Evolutionary conservation across 2,797 vertebrate species (phyloP).

Genomic region (Eupleurogrammus muticus): DNA sequence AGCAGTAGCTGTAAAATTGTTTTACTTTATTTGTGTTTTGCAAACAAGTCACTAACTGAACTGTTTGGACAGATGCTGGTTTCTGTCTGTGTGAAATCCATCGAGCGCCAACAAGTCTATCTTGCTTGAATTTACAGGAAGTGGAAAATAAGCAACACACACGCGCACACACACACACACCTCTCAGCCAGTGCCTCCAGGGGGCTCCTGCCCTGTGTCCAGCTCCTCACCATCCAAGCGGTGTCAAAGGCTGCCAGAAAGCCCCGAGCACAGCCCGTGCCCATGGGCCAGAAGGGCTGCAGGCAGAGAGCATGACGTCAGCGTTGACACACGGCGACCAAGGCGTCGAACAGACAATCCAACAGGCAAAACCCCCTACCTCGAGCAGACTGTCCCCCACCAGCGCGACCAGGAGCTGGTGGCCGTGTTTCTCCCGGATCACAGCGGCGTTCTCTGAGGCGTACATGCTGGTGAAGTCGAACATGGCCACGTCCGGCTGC

Average conservation of each 20-base stretch:
- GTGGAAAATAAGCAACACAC: not conserved
- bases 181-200: slow-evolving; percentile 93
- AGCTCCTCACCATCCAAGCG: slow-evolving; percentile 95
- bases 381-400: slow-evolving; percentile 97
- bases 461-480: slow-evolving; percentile 98
- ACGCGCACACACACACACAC: slow-evolving; percentile 69
- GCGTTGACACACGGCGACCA: not conserved
- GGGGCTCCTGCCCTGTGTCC: slow-evolving; percentile 88
- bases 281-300: slow-evolving; percentile 99
- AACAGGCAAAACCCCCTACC: slow-evolving; percentile 73
- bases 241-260: slow-evolving; percentile 97
- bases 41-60: not conserved
- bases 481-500: slow-evolving; percentile 97
- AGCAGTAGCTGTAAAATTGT: not conserved
- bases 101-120: not conserved
- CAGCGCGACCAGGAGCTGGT: slow-evolving; percentile 91
- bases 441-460: slow-evolving; percentile 95
- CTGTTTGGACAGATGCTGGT: not conserved
- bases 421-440: slow-evolving; percentile 89
- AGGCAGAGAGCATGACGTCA: slow-evolving; percentile 34
- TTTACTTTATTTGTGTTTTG: not conserved
- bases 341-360: not conserved
- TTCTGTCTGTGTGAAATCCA: not conserved
- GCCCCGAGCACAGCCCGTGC: slow-evolving; percentile 96
- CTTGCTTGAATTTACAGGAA: not conserved